A percentile compares a stretch with the other conserved stretches of the same genome.
phyloP scores from a whole-genome alignment of 2,888 invertebrate genomes.

The Macrophya annulata region DNA sequence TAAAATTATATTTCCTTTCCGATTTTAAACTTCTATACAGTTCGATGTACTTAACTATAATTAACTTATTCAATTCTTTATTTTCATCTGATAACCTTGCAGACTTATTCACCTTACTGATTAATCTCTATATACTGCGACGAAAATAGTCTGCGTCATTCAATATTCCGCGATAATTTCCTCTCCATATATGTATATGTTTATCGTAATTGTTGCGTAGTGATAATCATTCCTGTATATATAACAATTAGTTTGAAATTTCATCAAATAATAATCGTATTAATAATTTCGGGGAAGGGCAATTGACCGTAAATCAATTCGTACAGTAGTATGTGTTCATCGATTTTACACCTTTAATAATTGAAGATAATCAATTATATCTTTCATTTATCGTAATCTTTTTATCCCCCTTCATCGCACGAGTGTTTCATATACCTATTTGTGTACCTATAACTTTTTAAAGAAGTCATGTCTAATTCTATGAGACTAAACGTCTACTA shows the following conservation, averaged over 20 bases:
- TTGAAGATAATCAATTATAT: not conserved
- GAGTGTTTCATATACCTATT: not conserved
- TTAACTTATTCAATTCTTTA: not conserved
- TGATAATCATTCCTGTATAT: not conserved
- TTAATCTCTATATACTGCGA: not conserved
- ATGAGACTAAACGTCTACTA: not conserved
- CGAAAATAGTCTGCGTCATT: not conserved
- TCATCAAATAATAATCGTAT: conserved; percentile 1
- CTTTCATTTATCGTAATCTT: not conserved
- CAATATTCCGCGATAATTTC: not conserved
- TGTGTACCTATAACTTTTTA: not conserved
- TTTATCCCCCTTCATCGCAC: not conserved
- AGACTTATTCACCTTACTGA: not conserved
- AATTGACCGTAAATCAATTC: not conserved
- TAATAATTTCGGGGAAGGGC: not conserved
- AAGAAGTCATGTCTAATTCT: not conserved
- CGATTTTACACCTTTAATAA: not conserved
- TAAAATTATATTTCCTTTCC: not conserved
- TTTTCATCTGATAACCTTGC: not conserved
- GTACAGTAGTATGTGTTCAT: not conserved
- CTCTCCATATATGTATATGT: no score
- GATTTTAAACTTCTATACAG: not conserved
- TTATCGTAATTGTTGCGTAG: not conserved
- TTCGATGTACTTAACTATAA: not conserved
- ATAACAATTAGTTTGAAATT: conserved; percentile 4